phyloP scores from a whole-genome alignment of 2,797 vertebrate genomes.

The Clarias fuscus region DNA sequence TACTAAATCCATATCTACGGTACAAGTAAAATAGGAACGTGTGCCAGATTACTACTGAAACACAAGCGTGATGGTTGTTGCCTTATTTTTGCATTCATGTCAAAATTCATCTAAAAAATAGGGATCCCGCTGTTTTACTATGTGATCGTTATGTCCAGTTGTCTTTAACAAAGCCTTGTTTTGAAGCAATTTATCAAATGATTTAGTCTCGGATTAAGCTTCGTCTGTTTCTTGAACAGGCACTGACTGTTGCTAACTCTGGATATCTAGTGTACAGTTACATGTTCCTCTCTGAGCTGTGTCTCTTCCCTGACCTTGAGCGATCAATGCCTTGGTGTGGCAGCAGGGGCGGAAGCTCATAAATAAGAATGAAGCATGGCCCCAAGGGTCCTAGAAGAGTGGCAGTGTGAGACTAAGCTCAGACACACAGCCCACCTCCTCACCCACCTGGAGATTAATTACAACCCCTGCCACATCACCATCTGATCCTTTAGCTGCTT shows the following conservation, averaged over 20 bases:
- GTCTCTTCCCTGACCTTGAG: conserved; percentile 72
- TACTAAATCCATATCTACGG: not conserved
- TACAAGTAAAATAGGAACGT: not conserved
- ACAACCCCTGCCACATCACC: conserved; percentile 68
- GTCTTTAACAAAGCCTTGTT: not conserved
- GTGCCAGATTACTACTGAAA: not conserved
- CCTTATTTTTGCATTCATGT: not conserved
- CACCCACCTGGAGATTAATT: conserved; percentile 73
- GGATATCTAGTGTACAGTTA: conserved; percentile 48
- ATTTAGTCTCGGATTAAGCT: conserved; percentile 21
- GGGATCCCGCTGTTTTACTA: not conserved
- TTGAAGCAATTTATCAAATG: not conserved
- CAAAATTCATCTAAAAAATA: not conserved
- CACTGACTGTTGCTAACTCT: conserved; percentile 5
- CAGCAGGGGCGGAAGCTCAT: conserved; percentile 73
- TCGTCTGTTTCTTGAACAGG: conserved; percentile 21
- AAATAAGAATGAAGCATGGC: conserved; percentile 81
- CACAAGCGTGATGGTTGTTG: not conserved
- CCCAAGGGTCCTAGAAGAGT: conserved; percentile 63
- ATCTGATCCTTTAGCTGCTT: conserved; percentile 62
- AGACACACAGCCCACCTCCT: conserved; percentile 60
- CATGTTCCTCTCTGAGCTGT: conserved; percentile 33
- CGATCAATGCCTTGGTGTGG: conserved; percentile 70
- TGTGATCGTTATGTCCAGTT: not conserved
- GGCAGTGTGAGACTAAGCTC: conserved; percentile 57